Evolutionary conservation across 64 coral and sea anemone genomes (phyloP).

Genomic region (Trachythela sp.): DNA sequence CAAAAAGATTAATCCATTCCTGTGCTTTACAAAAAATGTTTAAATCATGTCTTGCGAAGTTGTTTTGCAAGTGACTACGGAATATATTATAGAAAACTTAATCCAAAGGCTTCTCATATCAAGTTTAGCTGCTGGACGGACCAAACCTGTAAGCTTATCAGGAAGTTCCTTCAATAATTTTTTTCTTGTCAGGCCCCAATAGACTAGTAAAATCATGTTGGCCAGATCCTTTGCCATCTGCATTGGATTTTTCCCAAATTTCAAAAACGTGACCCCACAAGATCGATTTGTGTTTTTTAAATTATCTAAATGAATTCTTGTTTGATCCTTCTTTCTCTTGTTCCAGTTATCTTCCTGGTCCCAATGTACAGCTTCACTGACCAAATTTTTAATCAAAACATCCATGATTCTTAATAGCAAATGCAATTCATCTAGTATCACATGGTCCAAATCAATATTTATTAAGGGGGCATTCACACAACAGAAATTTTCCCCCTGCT

Average conservation of each 20-base stretch:
- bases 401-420: conserved; percentile 11
- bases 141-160: background rate
- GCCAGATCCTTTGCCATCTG: conserved; percentile 22
- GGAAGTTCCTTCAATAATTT: conserved; percentile 22
- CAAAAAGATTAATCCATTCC: conserved; percentile 5
- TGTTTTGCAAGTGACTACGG: background rate
- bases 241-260: conserved; percentile 39
- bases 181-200: conserved; percentile 25
- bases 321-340: conserved; percentile 17
- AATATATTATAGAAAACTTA: conserved; percentile 19
- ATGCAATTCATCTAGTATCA: conserved; percentile 27
- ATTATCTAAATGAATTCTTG: background rate
- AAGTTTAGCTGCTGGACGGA: conserved; percentile 7
- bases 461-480: conserved; percentile 17
- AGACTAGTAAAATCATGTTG: conserved; percentile 42
- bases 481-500: background rate
- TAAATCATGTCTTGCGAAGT: background rate
- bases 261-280: conserved; percentile 45
- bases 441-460: background rate
- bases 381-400: conserved; percentile 25
- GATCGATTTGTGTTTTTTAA: conserved; percentile 5
- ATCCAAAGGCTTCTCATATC: background rate
- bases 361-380: background rate
- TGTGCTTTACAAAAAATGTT: background rate
- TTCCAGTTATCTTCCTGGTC: background rate